Evolutionary conservation across 1,140 invertebrate species (phyloP), one percentile per base, ranked within the genome.

Genomic region (Pseudomyrmex sp.): DNA sequence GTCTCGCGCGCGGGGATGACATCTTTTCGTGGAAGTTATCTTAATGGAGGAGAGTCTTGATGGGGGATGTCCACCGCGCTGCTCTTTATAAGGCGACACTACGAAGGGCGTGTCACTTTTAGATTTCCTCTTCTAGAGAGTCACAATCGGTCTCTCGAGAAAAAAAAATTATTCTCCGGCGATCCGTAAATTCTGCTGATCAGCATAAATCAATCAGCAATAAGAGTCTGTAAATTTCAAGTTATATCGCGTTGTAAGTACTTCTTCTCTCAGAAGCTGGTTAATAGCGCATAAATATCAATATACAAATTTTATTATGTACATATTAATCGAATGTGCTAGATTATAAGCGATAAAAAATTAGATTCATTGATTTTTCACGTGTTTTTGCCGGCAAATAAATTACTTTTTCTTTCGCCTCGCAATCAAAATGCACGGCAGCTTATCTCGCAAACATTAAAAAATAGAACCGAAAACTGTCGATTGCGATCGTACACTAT

Each of bases 21-120:
- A 80, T 80, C 76, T 80, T 80, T 80, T 80, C 66, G 76, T 72
- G 54, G 76, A 80, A 80, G 76, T 80, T 80, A 72, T 59, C 20
- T 7, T 72, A 80, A 80, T 72, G 76, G 54, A 46, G 15, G 50
- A 58, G 20, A 44, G 15, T 80, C 52, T 54, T 26, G 63, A 35
- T 20, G 52, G 48, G 2, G 52, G 35, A 23, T 79, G 26, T 9
- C 5, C 52, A 56, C 58, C 26, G 65, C 44, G n/a, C 12, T 48
- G 12, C 44, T 44, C 20, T 79, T 15, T 70, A 10, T 58, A 48
- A 48, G 35, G 18, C 52, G 20, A 70, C 68, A 69, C 2, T 2
- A 18, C 20, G 15, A 70, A 59, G 3, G 44, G 2, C n/a, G 65
- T 18, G 23, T 70, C 44, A 50, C 20, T 48, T 79, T 58, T 69